Base-by-base conservation (phyloP, 2,888 invertebrate species). In the Epinotia demarniana region DNA sequence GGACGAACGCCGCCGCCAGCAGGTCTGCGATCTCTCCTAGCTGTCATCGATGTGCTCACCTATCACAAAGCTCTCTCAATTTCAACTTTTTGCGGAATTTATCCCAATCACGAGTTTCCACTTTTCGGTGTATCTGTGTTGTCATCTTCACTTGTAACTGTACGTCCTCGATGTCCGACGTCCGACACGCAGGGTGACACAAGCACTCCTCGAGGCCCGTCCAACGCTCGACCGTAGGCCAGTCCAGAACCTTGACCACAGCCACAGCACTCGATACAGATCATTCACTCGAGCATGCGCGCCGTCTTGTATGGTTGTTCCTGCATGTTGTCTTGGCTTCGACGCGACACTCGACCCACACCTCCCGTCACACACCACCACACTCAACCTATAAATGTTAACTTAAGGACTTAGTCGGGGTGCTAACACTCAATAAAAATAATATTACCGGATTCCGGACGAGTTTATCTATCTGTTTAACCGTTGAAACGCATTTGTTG, bases 301-400 rank as follows among this genome's bases (percentile, higher is more conserved):
- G 86, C 88, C 88, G 90, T 90, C 85, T 82, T 89, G 90, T 90
- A 87, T 90, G 90, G 83, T 84, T 92, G 91, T 90, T 89, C 89
- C 91, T 94, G 93, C 93, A 94, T 94, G 93, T 82, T 93, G 93
- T 93, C 92, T 93, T 94, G 93, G 93, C 93, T 94, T 94, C 87
- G 89, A 90, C 86, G 91, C 89, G 88, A 87, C 86, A 88, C 86
- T 87, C 85, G 85, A 80, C 78, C 75, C 79, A 81, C 80, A 85
- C 82, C 82, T 86, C 87, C 87, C 89, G 81, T 87, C 84, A 91
- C 88, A 91, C 90, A 89, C 86, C 82, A 77, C 81, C 83, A 86
- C 85, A 88, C 84, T 84, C 82, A 80, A 83, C 85, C 82, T 83
- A 80, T 81, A 72, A 77, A 83, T 83, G 80, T 84, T 83, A 80